A percentile compares a stretch with the other conserved stretches of the same genome.
These are phyloP conservation scores for Epinotia ramella DNA, from an alignment of 2,888 invertebrate species.

Conservation along the genomic window DNA sequence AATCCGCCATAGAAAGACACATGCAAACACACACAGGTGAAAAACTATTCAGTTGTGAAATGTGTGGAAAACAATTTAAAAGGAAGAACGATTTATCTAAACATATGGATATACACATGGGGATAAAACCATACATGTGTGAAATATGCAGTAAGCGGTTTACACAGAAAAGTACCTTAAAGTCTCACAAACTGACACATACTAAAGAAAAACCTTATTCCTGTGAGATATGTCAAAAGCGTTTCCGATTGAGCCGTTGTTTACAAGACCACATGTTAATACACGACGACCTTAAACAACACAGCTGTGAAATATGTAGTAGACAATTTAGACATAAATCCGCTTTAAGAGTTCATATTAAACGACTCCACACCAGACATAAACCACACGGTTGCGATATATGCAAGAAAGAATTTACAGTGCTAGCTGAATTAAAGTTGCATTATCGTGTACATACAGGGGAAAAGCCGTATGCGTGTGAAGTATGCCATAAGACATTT, in stretches of 20 bases:
- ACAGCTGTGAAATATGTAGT: conserved; percentile 4
- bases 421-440: conserved; percentile 20
- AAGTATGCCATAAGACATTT: conserved; percentile 18
- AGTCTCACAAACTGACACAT: conserved; percentile 8
- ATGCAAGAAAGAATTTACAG: conserved; percentile 14
- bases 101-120: conserved; percentile 20
- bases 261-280: conserved; percentile 23
- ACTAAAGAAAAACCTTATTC: conserved; percentile 10
- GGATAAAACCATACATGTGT: conserved; percentile 14
- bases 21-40: conserved; percentile 18
- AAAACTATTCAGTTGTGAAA: conserved; percentile 21
- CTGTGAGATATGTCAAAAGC: conserved; percentile 10
- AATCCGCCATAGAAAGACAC: conserved; percentile 17
- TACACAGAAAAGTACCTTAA: conserved; percentile 16
- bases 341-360: conserved; percentile 14
- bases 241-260: conserved; percentile 13
- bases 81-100: conserved; percentile 12
- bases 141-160: conserved; percentile 22
- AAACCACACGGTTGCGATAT: conserved; percentile 17
- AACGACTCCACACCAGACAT: conserved; percentile 7
- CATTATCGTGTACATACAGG: conserved; percentile 22
- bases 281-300: conserved; percentile 10
- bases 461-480: conserved; percentile 11
- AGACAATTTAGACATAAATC: conserved; percentile 21
- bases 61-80: conserved; percentile 23